phyloP scores from a whole-genome alignment of 2,888 invertebrate genomes.

The Cheilosia impressa region DNA sequence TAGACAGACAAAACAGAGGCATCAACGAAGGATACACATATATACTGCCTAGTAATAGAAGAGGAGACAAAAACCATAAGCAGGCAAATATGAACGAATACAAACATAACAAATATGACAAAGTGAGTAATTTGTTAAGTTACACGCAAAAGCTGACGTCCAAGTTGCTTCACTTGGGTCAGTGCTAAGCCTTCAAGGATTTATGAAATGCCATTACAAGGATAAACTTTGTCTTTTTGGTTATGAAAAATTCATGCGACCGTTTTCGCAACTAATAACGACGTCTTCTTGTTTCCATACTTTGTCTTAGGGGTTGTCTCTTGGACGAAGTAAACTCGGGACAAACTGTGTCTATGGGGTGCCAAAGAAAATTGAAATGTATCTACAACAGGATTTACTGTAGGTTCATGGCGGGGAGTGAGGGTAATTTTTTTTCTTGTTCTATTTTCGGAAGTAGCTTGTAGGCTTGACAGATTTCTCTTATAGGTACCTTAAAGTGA shows the following conservation, averaged over 20 bases:
- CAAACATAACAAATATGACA: constrained; percentile 65
- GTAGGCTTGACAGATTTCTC: constrained; percentile 14
- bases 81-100: constrained; percentile 59
- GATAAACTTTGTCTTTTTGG: constrained; percentile 73
- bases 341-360: constrained; percentile 27
- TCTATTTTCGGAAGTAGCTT: constrained; percentile 8
- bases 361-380: constrained; percentile 69
- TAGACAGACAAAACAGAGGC: constrained; percentile 23
- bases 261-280: constrained; percentile 70
- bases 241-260: constrained; percentile 74
- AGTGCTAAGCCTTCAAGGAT: constrained; percentile 71
- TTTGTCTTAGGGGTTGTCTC: not conserved
- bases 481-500: too few species aligned
- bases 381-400: constrained; percentile 47
- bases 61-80: constrained; percentile 37
- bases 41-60: constrained; percentile 21
- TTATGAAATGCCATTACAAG: constrained; percentile 74
- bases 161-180: constrained; percentile 68
- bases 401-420: not conserved
- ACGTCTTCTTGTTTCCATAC: constrained; percentile 36
- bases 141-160: constrained; percentile 69
- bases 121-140: constrained; percentile 74
- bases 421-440: not conserved
- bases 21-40: constrained; percentile 46
- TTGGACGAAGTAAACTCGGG: not conserved